These are phyloP conservation scores for Drosophila yooni DNA, from an alignment of 2,888 invertebrate species.

Conservation along the genomic window DNA sequence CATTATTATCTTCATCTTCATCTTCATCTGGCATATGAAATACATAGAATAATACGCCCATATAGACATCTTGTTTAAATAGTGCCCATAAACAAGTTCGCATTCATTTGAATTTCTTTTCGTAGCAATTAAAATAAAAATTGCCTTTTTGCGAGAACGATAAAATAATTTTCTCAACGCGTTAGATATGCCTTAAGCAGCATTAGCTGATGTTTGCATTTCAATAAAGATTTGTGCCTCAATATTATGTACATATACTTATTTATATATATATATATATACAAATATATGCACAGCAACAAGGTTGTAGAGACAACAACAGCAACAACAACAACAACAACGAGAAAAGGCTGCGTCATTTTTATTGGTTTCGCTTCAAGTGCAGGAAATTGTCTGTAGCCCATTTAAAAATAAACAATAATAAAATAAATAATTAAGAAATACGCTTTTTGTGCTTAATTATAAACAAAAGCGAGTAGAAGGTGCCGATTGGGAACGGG, in stretches of 20 bases:
- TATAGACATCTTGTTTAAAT: conserved; percentile 33
- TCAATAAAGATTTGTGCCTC: conserved; percentile 66
- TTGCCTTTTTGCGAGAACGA: conserved; percentile 52
- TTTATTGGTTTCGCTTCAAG: conserved; percentile 79
- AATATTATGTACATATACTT: conserved; percentile 29
- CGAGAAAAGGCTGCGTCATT: conserved; percentile 70
- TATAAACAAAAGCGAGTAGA: conserved; percentile 65
- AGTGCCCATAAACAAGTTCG: conserved; percentile 28
- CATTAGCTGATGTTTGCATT: conserved; percentile 62
- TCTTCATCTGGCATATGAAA: neutral
- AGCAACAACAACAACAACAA: conserved; percentile 20
- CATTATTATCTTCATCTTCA: neutral
- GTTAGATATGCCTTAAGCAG: conserved; percentile 50
- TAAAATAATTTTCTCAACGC: conserved; percentile 47
- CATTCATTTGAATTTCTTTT: conserved; percentile 35
- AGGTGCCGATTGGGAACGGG: neutral
- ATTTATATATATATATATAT: conserved; percentile 15
- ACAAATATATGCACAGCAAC: conserved; percentile 33
- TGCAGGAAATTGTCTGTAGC: conserved; percentile 82
- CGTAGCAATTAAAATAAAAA: conserved; percentile 56
- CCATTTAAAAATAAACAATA: conserved; percentile 82
- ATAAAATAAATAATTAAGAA: conserved; percentile 82
- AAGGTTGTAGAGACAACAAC: conserved; percentile 44
- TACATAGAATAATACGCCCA: conserved; percentile 2
- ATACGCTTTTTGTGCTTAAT: conserved; percentile 75